A percentile compares a stretch with the other conserved stretches of the same genome.
These are phyloP conservation scores for Caenorhabditis sp. DNA, from an alignment of 2,888 invertebrate species.

Conservation along the genomic window DNA sequence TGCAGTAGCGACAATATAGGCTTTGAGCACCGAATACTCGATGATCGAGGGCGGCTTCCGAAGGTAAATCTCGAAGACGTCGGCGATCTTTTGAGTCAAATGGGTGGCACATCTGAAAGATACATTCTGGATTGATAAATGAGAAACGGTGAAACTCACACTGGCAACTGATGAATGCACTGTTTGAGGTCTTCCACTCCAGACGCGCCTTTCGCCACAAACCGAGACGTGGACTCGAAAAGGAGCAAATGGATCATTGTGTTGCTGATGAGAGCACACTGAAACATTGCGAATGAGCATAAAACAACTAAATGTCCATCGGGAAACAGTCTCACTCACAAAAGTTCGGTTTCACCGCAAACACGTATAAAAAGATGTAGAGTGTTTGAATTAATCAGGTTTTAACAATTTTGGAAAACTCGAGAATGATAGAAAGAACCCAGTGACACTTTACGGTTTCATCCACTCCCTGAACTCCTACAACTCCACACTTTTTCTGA, in stretches of 20 bases:
- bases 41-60: conserved; percentile 56
- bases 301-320: too few species aligned
- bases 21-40: conserved; percentile 61
- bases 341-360: neutral
- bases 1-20: conserved; percentile 56
- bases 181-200: conserved; percentile 61
- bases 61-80: conserved; percentile 55
- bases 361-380: too few species aligned
- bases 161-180: conserved; percentile 27
- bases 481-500: too few species aligned
- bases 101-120: conserved; percentile 40
- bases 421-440: too few species aligned
- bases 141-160: conserved; percentile 22
- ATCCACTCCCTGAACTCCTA: too few species aligned
- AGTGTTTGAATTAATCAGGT: too few species aligned
- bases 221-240: conserved; percentile 57
- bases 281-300: neutral
- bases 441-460: too few species aligned
- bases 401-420: too few species aligned
- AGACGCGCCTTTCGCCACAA: conserved; percentile 52
- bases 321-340: too few species aligned
- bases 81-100: conserved; percentile 35
- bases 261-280: conserved; percentile 60
- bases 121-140: neutral
- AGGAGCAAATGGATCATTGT: conserved; percentile 58